phyloP scores from a whole-genome alignment of 2,113 vertebrate genomes.

The Platanista minor region DNA sequence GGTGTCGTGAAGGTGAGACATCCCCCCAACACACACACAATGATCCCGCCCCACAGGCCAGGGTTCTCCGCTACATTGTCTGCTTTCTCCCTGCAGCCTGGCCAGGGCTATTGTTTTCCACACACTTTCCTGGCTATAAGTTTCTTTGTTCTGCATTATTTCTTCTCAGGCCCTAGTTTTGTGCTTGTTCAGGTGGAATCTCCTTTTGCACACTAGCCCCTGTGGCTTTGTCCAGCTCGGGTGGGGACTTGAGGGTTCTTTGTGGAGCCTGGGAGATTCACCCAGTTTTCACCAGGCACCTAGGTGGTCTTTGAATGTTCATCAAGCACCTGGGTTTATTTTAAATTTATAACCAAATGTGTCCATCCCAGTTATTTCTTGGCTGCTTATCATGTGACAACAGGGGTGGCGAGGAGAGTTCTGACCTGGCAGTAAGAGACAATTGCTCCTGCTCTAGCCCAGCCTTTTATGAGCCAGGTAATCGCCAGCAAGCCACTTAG shows the following conservation, averaged over 20 bases:
- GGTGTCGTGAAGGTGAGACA: background rate
- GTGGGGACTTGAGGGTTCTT: background rate
- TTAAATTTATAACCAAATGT: background rate
- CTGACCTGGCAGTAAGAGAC: background rate
- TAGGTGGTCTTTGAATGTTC: background rate
- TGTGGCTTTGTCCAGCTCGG: background rate
- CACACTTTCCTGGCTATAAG: background rate
- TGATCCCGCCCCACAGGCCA: accelerated
- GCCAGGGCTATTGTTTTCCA: background rate
- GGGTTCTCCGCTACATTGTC: background rate
- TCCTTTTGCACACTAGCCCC: background rate
- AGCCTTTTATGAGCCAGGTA: background rate
- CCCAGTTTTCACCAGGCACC: background rate
- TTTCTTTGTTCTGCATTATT: background rate
- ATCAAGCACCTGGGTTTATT: background rate
- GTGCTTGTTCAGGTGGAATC: background rate
- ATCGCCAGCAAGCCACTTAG: background rate
- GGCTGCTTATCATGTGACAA: background rate
- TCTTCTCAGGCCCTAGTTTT: background rate
- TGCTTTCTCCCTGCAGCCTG: background rate
- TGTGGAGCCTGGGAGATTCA: background rate
- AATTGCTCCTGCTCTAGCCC: background rate
- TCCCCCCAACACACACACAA: accelerated
- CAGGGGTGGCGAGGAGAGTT: background rate
- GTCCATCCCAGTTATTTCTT: background rate